Conservation (phyloP, 30 jellyfish, hydroid and myxozoan genomes). For the Hydractinia symbiolongicarpus region DNA sequence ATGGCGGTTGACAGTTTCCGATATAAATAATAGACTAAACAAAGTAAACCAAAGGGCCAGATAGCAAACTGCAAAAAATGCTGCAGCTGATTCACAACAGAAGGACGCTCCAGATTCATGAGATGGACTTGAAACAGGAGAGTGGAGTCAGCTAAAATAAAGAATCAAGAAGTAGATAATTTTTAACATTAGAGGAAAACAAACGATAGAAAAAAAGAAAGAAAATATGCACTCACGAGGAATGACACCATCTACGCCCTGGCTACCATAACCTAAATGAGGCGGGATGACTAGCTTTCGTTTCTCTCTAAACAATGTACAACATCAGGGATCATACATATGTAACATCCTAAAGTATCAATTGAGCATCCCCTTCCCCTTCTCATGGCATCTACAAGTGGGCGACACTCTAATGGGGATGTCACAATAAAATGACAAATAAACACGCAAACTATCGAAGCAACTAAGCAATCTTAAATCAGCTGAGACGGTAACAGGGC, state of each 20-base stretch:
- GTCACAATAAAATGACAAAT: no score
- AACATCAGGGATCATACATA: not conserved
- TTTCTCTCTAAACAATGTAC: slow-evolving; percentile 43
- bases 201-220: not conserved
- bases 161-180: not conserved
- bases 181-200: not conserved
- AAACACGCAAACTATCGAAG: no score
- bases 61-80: slow-evolving; percentile 37
- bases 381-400: no score
- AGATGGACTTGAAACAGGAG: slow-evolving; percentile 75
- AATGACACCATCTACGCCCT: slow-evolving; percentile 55
- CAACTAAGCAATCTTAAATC: no score
- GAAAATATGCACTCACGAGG: slow-evolving; percentile 48
- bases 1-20: slow-evolving; percentile 39
- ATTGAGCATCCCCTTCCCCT: no score
- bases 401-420: no score
- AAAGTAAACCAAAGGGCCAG: slow-evolving; percentile 54
- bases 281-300: slow-evolving; percentile 85
- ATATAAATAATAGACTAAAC: slow-evolving; percentile 46
- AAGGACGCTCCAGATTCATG: slow-evolving; percentile 55
- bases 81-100: slow-evolving; percentile 36
- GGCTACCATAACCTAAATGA: slow-evolving; percentile 69
- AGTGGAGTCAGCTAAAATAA: slow-evolving; percentile 62
- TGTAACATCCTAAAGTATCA: no score
- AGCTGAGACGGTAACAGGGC: no score